Evolutionary conservation across 64 coral and sea anemone species (phyloP).

Genomic region (Exaiptasia diaphana): DNA sequence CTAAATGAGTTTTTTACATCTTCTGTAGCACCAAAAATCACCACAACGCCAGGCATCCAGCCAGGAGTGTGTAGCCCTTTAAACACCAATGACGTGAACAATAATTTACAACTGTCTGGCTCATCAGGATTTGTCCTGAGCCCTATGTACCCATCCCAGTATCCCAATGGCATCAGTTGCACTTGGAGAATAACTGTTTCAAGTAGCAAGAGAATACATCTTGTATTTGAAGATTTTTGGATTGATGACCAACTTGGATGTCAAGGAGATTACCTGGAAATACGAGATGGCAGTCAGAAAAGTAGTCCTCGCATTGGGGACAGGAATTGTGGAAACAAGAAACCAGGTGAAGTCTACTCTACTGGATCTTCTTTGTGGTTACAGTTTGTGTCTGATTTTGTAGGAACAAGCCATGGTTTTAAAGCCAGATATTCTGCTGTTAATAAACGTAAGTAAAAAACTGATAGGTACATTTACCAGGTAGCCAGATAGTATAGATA

Average conservation of each 20-base stretch:
- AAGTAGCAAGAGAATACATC: not conserved
- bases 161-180: slow-evolving; percentile 3
- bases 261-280: slow-evolving; percentile 20
- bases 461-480: not conserved
- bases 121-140: slow-evolving; percentile 18
- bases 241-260: not conserved
- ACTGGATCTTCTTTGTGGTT: slow-evolving; percentile 22
- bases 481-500: not conserved
- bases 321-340: not conserved
- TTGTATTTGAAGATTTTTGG: slow-evolving; percentile 17
- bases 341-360: slow-evolving; percentile 3
- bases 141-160: slow-evolving; percentile 35
- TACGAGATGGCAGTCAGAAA: not conserved
- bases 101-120: slow-evolving; percentile 12
- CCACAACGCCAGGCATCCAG: not conserved
- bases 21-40: not conserved
- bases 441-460: slow-evolving; percentile 11
- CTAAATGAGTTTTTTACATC: not conserved
- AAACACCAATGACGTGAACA: not conserved
- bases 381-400: slow-evolving; percentile 38
- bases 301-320: not conserved
- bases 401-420: slow-evolving; percentile 10
- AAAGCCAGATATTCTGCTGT: not conserved
- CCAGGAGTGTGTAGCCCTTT: not conserved
- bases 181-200: slow-evolving; percentile 39